Evolutionary conservation across 2,113 vertebrate genomes (phyloP).

Genomic region (Talpa occidentalis): DNA sequence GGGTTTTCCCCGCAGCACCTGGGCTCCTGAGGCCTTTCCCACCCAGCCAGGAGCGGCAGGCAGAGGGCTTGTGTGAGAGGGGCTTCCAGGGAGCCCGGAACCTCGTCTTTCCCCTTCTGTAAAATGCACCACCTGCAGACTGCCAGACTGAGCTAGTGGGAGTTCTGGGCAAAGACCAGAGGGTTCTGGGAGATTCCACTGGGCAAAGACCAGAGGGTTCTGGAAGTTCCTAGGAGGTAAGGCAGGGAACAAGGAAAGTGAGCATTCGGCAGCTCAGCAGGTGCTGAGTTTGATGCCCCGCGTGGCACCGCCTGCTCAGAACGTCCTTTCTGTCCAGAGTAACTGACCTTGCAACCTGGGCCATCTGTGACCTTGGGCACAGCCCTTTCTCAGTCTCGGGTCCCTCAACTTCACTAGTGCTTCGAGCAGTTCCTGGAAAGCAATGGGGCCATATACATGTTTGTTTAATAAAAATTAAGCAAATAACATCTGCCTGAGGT

Average conservation of each 20-base stretch:
- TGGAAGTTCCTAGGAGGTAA: not conserved
- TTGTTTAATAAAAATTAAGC: not conserved
- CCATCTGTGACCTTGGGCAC: not conserved
- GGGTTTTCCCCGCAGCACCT: accelerated
- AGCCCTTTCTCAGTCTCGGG: not conserved
- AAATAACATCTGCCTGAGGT: not conserved
- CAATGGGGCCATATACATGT: accelerated
- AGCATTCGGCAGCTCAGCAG: not conserved
- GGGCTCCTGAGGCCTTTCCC: too few species aligned
- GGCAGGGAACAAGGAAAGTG: not conserved
- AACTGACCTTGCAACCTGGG: not conserved
- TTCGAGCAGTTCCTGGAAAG: not conserved
- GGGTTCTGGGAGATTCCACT: not conserved
- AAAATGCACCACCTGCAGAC: not conserved
- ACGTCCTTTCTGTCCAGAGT: not conserved
- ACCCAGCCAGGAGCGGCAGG: too few species aligned
- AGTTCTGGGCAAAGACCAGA: not conserved
- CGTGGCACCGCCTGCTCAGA: not conserved
- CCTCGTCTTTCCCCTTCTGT: not conserved
- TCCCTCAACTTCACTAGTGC: not conserved
- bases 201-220: not conserved
- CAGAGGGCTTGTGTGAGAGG: not conserved
- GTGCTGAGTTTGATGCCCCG: not conserved
- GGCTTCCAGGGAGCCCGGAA: accelerated
- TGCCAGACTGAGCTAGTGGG: accelerated